phyloP scores from a whole-genome alignment of 2,797 vertebrate species.

The Muscicapa comitata region DNA sequence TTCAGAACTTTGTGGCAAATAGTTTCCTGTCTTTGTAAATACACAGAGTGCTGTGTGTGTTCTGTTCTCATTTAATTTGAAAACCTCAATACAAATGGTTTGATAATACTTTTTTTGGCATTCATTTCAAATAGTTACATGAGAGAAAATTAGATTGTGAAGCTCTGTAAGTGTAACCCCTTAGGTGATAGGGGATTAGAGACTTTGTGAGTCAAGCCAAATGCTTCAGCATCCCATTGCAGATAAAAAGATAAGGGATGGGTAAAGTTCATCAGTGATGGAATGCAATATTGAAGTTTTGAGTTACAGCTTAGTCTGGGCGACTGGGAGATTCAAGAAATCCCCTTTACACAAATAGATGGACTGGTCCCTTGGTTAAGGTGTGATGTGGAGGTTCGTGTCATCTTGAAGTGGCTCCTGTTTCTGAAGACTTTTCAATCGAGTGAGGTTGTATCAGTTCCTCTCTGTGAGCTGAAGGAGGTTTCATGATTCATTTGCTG shows the following conservation, averaged over 20 bases:
- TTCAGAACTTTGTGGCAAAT: not conserved
- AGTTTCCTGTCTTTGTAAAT: not conserved
- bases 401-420: not conserved
- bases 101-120: not conserved
- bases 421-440: not conserved
- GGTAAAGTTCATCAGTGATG: not conserved
- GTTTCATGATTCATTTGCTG: not conserved
- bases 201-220: not conserved
- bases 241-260: not conserved
- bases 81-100: not conserved
- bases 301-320: not conserved
- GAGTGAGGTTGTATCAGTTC: not conserved
- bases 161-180: not conserved
- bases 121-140: not conserved
- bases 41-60: not conserved
- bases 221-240: not conserved
- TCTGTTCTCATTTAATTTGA: not conserved
- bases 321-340: not conserved
- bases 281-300: not conserved
- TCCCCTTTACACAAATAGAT: not conserved
- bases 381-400: not conserved
- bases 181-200: not conserved
- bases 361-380: not conserved
- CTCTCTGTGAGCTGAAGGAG: not conserved
- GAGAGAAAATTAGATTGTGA: not conserved